Conservation (phyloP, 2,888 invertebrate species). For the Mylabris sibirica region DNA sequence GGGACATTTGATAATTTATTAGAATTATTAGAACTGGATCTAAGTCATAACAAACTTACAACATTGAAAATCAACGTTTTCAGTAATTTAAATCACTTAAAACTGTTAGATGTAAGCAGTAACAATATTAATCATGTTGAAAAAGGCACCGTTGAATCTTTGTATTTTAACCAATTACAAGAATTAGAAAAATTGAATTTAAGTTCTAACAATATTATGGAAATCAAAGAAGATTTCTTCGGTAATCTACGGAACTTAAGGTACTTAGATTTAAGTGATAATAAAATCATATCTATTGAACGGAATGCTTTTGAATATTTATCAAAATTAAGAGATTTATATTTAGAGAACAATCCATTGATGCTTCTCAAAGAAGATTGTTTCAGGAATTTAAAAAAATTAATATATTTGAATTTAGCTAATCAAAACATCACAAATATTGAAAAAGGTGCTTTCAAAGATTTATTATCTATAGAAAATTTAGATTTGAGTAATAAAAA, state of each 20-base stretch:
- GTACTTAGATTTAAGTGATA: neutral
- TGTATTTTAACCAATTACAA: neutral
- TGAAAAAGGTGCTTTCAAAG: neutral
- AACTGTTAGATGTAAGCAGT: neutral
- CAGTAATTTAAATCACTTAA: conserved; percentile 10
- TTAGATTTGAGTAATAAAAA: neutral
- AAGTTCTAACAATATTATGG: neutral
- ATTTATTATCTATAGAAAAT: neutral
- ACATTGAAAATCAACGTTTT: conserved; percentile 10
- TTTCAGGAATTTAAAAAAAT: conserved; percentile 8
- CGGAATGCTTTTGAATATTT: neutral
- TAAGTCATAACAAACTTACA: neutral
- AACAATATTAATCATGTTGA: conserved; percentile 5
- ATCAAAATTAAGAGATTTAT: neutral
- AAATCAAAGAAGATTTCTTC: too few relatives aligned
- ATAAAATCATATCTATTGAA: neutral
- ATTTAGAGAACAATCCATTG: conserved; percentile 1
- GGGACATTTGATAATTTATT: neutral
- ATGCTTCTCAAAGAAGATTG: neutral
- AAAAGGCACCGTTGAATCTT: neutral
- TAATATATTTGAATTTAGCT: conserved; percentile 8
- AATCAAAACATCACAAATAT: conserved; percentile 11
- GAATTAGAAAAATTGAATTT: neutral
- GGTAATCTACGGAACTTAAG: too few relatives aligned
- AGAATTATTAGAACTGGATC: neutral